Conservation (phyloP, 2,113 vertebrate species). For the Fulica atra region DNA sequence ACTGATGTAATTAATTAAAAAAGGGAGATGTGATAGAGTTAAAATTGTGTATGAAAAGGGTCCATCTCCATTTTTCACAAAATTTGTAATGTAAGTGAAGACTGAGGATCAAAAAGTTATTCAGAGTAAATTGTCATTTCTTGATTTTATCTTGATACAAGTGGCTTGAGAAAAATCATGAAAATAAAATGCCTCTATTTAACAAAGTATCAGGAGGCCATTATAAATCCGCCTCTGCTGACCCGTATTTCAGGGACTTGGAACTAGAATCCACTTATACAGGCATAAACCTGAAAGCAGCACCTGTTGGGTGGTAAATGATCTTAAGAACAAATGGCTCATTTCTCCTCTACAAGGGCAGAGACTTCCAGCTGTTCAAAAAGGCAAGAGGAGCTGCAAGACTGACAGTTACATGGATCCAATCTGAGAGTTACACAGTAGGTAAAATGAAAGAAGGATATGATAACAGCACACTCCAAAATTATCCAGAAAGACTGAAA, state of each 20-base stretch:
- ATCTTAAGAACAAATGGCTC: not conserved
- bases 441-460: not conserved
- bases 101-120: not conserved
- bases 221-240: not conserved
- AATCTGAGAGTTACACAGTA: not conserved
- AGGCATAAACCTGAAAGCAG: not conserved
- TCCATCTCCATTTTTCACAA: not conserved
- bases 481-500: not conserved
- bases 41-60: not conserved
- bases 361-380: not conserved
- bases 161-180: not conserved
- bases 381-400: not conserved
- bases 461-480: not conserved
- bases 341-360: not conserved
- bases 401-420: not conserved
- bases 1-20: not conserved
- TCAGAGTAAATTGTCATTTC: not conserved
- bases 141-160: not conserved
- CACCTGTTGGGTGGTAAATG: not conserved
- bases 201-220: rapidly evolving
- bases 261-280: not conserved
- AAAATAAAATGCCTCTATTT: not conserved
- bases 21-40: not conserved
- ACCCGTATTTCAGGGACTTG: not conserved
- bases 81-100: not conserved